Conservation (phyloP, 2,888 invertebrate genomes). For the Pycnomerus fuliginosus region DNA sequence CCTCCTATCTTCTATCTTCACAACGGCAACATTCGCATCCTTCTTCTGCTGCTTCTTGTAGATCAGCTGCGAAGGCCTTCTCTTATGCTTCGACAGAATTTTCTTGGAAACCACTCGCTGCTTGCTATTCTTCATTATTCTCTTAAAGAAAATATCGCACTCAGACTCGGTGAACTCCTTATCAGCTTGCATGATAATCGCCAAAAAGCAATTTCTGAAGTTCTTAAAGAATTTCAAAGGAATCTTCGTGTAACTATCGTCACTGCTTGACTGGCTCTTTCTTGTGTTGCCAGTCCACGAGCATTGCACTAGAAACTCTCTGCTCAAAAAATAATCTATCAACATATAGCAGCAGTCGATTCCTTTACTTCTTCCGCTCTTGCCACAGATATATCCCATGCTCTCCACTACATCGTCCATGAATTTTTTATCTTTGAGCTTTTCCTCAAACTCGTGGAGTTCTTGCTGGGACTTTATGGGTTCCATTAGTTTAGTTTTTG, state of each 20-base stretch:
- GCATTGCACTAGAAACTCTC: neutral
- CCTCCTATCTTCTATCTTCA: too few relatives aligned
- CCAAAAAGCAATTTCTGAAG: neutral
- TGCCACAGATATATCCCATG: neutral
- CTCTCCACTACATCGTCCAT: neutral
- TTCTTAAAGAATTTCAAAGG: neutral
- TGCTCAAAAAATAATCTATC: neutral
- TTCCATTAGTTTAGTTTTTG: too few relatives aligned
- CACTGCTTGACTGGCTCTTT: too few relatives aligned
- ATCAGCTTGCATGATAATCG: neutral
- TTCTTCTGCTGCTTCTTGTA: too few relatives aligned
- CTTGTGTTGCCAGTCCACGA: neutral
- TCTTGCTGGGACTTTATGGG: too few relatives aligned
- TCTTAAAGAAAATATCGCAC: neutral
- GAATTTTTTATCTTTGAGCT: neutral
- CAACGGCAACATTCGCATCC: too few relatives aligned
- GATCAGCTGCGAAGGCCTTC: neutral
- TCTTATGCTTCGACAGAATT: neutral
- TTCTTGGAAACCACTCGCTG: neutral
- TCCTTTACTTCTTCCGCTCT: neutral
- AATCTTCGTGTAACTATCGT: neutral
- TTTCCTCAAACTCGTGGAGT: neutral
- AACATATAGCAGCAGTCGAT: neutral
- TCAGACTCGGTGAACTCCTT: neutral
- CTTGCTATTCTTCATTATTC: neutral